Evolutionary conservation across 1,140 invertebrate genomes (phyloP), one percentile per base, ranked within the genome.

Genomic region (Maconellicoccus hirsutus): DNA sequence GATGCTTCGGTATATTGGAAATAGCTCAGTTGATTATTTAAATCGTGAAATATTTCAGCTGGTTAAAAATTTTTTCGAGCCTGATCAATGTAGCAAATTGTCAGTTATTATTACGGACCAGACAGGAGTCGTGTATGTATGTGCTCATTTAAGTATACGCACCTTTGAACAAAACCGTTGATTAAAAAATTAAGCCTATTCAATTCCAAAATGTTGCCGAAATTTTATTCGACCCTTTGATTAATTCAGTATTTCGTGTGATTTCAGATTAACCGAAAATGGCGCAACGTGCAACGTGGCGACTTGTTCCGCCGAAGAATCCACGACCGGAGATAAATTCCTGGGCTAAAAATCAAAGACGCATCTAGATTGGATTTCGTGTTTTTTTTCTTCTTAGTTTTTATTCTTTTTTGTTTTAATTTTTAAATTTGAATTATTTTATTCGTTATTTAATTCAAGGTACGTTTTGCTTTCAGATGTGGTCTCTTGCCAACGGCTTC

Each of bases 1-100:
- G n/a, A n/a, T n/a, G 33, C 33, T 38, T 38, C n/a, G 42, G 16
- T 52, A 3, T 52, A 8, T 52, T 52, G 42, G n/a, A 52, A 52
- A 52, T 16, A 8, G n/a, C 42, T 52, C 42, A 19, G 42, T 52
- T 52, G 4, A 52, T 52, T 52, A 52, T 52, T 52, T 52, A 16
- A 52, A 52, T 52, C n/a, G n/a, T 52, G n/a, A 52, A 52, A 52
- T 52, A 52, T 52, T 52, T 52, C 42, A 52, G 42, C 42, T 52
- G 42, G 42, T 52, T 52, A 52, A 52, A 52, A 52, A 16, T 52
- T 52, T n/a, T 52, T 52, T 52, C 42, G 42, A 52, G 42, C 42
- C 42, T 52, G 42, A 52, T 52, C 42, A 52, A 16, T 16, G 4
- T 52, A 52, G 42, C 42, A 16, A 52, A 52, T 33, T 52, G 42